Base-by-base conservation (phyloP, 2,113 vertebrate genomes). In the Paratilapia polleni region DNA sequence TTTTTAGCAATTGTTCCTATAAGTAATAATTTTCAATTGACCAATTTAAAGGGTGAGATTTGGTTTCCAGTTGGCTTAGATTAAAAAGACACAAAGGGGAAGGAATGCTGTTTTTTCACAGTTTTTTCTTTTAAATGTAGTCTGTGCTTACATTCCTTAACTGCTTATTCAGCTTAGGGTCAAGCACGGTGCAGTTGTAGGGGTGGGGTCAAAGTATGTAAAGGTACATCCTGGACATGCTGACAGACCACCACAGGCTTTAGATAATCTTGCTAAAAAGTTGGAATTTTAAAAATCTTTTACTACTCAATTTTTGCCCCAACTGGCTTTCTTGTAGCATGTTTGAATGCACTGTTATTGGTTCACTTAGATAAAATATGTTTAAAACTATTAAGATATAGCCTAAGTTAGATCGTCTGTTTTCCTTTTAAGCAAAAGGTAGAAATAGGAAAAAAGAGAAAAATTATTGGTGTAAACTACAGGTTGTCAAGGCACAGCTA, bases 401-500 rank as follows among this genome's bases (percentile, higher is more conserved):
- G 28, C 9, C 26, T 49, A 70, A 28, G 41, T 22, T 19, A 1
- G 52, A 73, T 3, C 12, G 28, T 73, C 66, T 14, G 17, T 73
- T 73, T 73, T 52, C 1, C 6, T 52, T 47, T 73, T 52, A 52
- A 73, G 43, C 10, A 5, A 52, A 28, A n/a, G 47, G 10, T n/a
- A 73, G 28, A 52, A 73, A 31, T 52, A 73, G 26, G 3, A 6
- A n/a, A 52, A 60, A 70, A 82, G 2, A 43, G 13, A 61, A 66
- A 80, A 1, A 57, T 7, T 12, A 52, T 52, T 70, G 47, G 20
- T 64, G 17, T 77, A 66, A 79, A 78, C 41, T 64, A 34, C n/a
- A 80, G 83, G 49, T 81, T 86, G 52, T 85, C 19, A 75, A 1
- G 6, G 77, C 36, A 6, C 31, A 73, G 70, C 62, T 9, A 64